Evolutionary conservation across 2,113 vertebrate species (phyloP).

Genomic region (Pantherophis guttatus): DNA sequence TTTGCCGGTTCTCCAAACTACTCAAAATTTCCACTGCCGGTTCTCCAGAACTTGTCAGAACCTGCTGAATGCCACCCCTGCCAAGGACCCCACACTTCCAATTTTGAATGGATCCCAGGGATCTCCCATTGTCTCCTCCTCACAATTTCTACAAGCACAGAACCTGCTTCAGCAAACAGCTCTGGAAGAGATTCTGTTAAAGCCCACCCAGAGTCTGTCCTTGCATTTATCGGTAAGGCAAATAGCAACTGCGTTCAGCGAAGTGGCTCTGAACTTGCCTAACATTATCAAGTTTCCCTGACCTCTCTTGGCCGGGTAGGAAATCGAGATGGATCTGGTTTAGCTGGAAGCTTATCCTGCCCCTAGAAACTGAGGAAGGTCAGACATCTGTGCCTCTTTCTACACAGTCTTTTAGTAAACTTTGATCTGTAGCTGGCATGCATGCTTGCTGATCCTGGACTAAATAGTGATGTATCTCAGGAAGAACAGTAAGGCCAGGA

Average conservation of each 20-base stretch:
- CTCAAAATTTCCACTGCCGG: too few species aligned
- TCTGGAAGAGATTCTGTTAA: neutral
- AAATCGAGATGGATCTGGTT: neutral
- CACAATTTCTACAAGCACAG: neutral
- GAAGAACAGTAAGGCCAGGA: neutral
- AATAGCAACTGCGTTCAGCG: neutral
- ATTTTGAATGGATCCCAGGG: neutral
- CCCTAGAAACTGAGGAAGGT: conserved; percentile 23
- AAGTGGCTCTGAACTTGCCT: neutral
- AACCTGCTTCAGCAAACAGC: neutral
- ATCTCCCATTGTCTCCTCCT: neutral
- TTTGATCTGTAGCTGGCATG: conserved; percentile 25
- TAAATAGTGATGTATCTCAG: neutral
- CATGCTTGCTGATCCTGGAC: conserved; percentile 9
- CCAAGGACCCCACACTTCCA: neutral
- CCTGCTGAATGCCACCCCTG: too few species aligned
- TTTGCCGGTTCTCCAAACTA: too few species aligned
- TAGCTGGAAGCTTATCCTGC: neutral
- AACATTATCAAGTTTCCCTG: conserved; percentile 18
- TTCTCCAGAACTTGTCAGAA: too few species aligned
- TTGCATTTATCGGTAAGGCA: neutral
- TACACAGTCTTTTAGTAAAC: conserved; percentile 9
- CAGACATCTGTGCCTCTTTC: conserved; percentile 15
- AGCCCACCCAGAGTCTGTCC: neutral
- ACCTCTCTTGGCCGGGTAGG: neutral